Evolutionary conservation across 2,113 vertebrate genomes (phyloP).

Genomic region (Bettongia penicillata): DNA sequence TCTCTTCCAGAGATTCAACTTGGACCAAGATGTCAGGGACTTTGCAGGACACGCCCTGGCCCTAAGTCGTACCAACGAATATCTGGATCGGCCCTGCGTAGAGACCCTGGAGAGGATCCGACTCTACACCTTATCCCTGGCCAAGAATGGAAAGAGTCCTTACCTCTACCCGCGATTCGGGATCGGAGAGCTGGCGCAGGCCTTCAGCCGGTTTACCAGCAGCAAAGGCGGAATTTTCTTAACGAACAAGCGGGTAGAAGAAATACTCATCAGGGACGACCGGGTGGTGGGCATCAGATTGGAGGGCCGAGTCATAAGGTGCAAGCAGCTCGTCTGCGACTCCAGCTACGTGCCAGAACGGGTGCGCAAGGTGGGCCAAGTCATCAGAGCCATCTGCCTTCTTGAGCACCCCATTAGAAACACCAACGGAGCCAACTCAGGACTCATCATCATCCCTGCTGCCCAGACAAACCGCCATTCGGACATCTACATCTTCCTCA

Average conservation of each 20-base stretch:
- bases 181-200: conserved; percentile 90
- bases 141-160: conserved; percentile 91
- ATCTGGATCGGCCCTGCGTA: conserved; percentile 88
- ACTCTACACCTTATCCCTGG: conserved; percentile 90
- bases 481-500: conserved; percentile 71
- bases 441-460: conserved; percentile 71
- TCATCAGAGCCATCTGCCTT: conserved; percentile 69
- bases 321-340: background rate
- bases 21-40: conserved; percentile 90
- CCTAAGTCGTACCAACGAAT: conserved; percentile 91
- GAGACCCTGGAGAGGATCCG: conserved; percentile 91
- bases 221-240: conserved; percentile 92
- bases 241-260: conserved; percentile 91
- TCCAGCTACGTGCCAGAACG: conserved; percentile 62
- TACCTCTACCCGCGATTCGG: conserved; percentile 91
- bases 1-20: conserved; percentile 90
- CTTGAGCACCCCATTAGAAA: conserved; percentile 67
- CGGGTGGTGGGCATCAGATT: conserved; percentile 89
- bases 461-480: conserved; percentile 58
- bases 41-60: conserved; percentile 91
- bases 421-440: conserved; percentile 65
- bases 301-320: conserved; percentile 86
- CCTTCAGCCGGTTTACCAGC: conserved; percentile 91
- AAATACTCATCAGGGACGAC: conserved; percentile 88
- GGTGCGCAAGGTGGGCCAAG: conserved; percentile 59